Evolutionary conservation across 2,113 vertebrate species (phyloP).

Genomic region (Dascyllus trimaculatus): DNA sequence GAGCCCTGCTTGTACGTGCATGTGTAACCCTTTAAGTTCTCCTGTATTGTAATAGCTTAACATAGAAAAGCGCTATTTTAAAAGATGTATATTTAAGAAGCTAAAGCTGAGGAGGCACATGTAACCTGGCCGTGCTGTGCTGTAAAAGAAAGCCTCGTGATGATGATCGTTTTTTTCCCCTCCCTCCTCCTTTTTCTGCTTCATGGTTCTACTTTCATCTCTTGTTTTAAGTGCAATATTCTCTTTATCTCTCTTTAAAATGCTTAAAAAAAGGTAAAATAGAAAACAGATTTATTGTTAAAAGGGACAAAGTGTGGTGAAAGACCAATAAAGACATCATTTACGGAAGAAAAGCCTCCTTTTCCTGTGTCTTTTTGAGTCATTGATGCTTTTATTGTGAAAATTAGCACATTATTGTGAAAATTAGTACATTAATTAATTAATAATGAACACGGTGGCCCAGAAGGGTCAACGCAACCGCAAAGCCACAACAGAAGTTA

Average conservation of each 20-base stretch:
- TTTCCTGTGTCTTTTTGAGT: neutral
- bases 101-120: constrained; percentile 82
- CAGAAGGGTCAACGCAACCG: too few relatives aligned
- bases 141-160: constrained; percentile 80
- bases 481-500: too few relatives aligned
- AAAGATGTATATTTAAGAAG: constrained; percentile 81
- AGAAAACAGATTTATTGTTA: constrained; percentile 84
- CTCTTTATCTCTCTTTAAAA: constrained; percentile 85
- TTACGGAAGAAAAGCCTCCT: constrained; percentile 70
- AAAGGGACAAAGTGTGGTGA: constrained; percentile 85
- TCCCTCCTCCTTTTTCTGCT: constrained; percentile 48
- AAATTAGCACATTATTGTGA: too few relatives aligned
- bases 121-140: constrained; percentile 81
- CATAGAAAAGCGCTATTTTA: constrained; percentile 84
- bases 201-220: constrained; percentile 67
- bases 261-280: constrained; percentile 69
- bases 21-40: constrained; percentile 85
- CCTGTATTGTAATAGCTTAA: constrained; percentile 86
- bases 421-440: too few relatives aligned
- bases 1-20: constrained; percentile 92
- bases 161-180: constrained; percentile 50
- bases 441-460: too few relatives aligned
- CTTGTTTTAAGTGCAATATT: constrained; percentile 87
- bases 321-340: constrained; percentile 90
- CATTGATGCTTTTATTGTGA: neutral